Percentiles rank a stretch among this genome's conserved stretches.
Evolutionary conservation across 2,113 vertebrate species (phyloP).

Genomic region (Paralichthys olivaceus): DNA sequence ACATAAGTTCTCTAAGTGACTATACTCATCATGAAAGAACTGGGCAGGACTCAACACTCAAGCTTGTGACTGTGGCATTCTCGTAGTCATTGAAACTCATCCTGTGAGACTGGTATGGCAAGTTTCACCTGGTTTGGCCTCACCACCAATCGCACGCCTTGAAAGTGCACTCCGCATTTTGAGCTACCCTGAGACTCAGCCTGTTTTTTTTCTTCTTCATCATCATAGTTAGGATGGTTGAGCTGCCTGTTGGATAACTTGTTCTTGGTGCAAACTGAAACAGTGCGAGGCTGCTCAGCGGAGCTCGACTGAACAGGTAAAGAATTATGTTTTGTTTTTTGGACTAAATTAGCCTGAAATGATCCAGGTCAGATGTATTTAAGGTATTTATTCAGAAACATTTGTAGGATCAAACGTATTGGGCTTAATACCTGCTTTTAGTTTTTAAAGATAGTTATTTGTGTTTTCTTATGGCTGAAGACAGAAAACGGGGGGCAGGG

Average conservation of each 20-base stretch:
- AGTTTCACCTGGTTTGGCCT: conserved; percentile 55
- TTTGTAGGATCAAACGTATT: neutral
- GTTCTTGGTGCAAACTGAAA: neutral
- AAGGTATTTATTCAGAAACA: neutral
- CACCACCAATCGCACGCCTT: conserved; percentile 46
- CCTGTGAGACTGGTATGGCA: conserved; percentile 67
- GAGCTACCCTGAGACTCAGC: neutral
- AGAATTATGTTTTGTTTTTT: conserved; percentile 3
- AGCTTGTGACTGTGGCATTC: neutral
- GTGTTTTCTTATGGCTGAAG: neutral
- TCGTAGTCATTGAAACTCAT: conserved; percentile 52
- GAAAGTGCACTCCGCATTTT: neutral
- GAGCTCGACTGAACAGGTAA: conserved; percentile 44
- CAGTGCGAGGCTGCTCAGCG: neutral
- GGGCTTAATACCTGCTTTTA: neutral
- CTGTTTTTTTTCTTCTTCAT: conserved; percentile 16
- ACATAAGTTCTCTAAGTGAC: neutral
- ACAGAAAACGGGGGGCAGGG: neutral
- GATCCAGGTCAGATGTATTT: neutral
- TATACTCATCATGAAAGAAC: neutral
- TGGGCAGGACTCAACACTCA: conserved; percentile 5
- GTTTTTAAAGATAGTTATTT: neutral
- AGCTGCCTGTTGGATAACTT: conserved; percentile 7
- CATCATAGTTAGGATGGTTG: conserved; percentile 39
- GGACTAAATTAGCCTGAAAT: neutral